Conservation (phyloP, 2,797 vertebrate species). For the Aeoliscus strigatus region DNA sequence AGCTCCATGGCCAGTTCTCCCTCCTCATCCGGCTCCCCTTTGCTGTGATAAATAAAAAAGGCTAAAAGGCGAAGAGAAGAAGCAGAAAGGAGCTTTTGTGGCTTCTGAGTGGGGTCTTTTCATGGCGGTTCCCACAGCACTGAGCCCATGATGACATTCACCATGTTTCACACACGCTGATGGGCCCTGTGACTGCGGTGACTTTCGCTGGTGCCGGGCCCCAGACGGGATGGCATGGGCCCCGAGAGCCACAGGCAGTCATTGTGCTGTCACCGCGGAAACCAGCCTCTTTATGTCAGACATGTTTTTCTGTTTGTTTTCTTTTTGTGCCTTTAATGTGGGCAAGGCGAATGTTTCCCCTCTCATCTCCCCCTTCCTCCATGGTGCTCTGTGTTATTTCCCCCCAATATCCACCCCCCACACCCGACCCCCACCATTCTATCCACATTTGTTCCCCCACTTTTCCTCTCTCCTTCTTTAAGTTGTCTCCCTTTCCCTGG, state of each 20-base stretch:
- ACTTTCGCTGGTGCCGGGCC: conserved; percentile 83
- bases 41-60: conserved; percentile 76
- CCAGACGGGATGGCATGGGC: conserved; percentile 78
- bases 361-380: conserved; percentile 48
- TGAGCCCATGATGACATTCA: conserved; percentile 68
- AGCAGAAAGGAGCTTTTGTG: conserved; percentile 78
- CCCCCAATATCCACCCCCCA: conserved; percentile 57
- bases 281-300: conserved; percentile 86
- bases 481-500: conserved; percentile 45
- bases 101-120: conserved; percentile 76
- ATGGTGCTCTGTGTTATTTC: conserved; percentile 43
- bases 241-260: conserved; percentile 79
- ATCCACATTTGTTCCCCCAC: conserved; percentile 62
- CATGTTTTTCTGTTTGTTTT: conserved; percentile 88
- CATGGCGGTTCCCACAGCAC: conserved; percentile 79
- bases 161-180: conserved; percentile 65
- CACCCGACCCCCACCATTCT: conserved; percentile 55
- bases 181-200: conserved; percentile 76
- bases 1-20: conserved; percentile 54
- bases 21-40: conserved; percentile 65
- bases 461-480: conserved; percentile 27
- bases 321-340: conserved; percentile 85
- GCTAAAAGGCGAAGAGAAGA: conserved; percentile 73
- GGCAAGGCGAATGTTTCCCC: conserved; percentile 76
- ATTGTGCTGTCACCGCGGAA: conserved; percentile 85